Evolutionary conservation across 2,113 vertebrate species (phyloP).

Genomic region (Genyomyrus donnyi): DNA sequence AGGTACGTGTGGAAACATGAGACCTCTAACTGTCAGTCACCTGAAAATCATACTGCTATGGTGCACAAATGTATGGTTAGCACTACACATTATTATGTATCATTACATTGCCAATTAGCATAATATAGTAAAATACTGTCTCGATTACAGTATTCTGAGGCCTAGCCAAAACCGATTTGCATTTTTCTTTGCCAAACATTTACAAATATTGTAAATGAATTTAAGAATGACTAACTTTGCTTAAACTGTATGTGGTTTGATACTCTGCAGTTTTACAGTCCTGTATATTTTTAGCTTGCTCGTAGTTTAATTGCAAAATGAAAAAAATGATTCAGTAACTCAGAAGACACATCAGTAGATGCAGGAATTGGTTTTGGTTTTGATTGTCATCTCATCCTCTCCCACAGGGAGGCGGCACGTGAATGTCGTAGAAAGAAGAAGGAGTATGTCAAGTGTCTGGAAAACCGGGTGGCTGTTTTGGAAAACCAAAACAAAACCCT

Average conservation of each 20-base stretch:
- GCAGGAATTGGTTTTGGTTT: background rate
- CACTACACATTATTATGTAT: background rate
- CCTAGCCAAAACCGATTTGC: background rate
- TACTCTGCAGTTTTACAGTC: background rate
- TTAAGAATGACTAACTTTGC: background rate
- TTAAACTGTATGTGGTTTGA: background rate
- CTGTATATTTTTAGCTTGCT: background rate
- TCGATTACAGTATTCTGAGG: background rate
- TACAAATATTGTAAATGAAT: background rate
- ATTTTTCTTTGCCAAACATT: background rate
- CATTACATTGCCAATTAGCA: background rate
- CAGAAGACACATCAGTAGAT: background rate
- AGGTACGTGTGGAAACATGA: conserved; percentile 56
- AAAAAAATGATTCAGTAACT: background rate
- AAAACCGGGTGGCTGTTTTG: conserved; percentile 95
- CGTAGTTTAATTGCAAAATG: background rate
- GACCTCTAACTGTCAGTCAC: background rate
- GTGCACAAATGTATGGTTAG: background rate
- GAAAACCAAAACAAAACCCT: conserved; percentile 99
- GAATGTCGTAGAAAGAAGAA: conserved; percentile 98
- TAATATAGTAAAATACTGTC: background rate
- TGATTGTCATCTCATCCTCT: background rate
- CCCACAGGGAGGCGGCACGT: conserved; percentile 83
- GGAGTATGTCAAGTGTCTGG: conserved; percentile 96
- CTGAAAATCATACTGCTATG: background rate